Evolutionary conservation across 2,797 vertebrate genomes (phyloP), one percentile per base, ranked within the genome.

Genomic region (Arnoldichthys spilopterus): DNA sequence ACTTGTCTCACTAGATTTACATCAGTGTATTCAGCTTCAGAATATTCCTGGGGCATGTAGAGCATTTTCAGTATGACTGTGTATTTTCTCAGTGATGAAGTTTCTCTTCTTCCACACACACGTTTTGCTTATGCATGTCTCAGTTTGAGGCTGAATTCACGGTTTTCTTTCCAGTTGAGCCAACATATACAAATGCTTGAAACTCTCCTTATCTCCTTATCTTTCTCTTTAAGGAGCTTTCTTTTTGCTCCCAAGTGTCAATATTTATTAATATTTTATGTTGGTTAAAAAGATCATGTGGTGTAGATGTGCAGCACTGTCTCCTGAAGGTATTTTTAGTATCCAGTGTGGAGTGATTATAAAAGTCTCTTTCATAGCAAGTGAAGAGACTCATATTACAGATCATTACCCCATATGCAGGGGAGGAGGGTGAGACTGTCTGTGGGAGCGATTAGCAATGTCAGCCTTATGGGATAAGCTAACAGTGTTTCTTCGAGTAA

Each of bases 1-100:
- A 45, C 18, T 70, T 70, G 68, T 71, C 49, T 71, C 28, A 54
- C 18, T 54, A 71, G 51, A 37, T 71, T 54, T 71, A 71, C 49
- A 71, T 71, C 30, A 37, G 20, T 54, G 26, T 54, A 37, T 54
- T 34, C 20, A 32, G 28, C 20, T 26, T 54, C 68, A 54, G 28
- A 71, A 20, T 34, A 70, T 71, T 71, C 30, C 47, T 71, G 20
- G 28, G 51, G 30, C 32, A 16, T 15, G 24, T 13, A 37, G 32
- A 28, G 68, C 30, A 53, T 54, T 51, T 71, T 30, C 2, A 49
- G 47, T 53, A 34, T 68, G 11, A 12, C 13, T 47, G 24, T 2
- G n/a, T 16, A 20, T 26, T 69, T 58, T 18, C 16, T 28, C 1
- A 32, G 3, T 53, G 3, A n/a, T 54, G 26, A 68, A 49, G 66